Conservation (phyloP, 2,888 invertebrate genomes). For the Drosophila mayaguana region DNA sequence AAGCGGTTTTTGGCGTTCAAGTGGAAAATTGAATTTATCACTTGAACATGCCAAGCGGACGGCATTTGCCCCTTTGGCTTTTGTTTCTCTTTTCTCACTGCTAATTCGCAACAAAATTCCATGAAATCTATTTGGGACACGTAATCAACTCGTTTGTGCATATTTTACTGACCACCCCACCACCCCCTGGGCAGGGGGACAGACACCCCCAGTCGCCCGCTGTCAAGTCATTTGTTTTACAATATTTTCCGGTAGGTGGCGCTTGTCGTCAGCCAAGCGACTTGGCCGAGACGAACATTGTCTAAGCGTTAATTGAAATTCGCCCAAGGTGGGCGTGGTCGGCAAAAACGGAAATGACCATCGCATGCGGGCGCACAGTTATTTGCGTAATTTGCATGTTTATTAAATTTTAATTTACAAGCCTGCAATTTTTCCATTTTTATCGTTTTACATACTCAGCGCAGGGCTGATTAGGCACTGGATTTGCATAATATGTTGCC, state of each 20-base stretch:
- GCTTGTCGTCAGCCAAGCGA: constrained; percentile 18
- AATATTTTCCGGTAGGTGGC: constrained; percentile 61
- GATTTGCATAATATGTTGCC: constrained; percentile 73
- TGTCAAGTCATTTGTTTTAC: constrained; percentile 37
- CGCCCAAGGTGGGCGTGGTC: constrained; percentile 58
- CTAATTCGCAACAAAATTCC: constrained; percentile 63
- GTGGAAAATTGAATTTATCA: constrained; percentile 81
- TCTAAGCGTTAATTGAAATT: constrained; percentile 74
- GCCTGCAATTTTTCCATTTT: constrained; percentile 9
- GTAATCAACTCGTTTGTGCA: constrained; percentile 80
- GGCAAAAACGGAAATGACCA: constrained; percentile 58
- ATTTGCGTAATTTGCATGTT: constrained; percentile 75
- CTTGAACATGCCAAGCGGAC: constrained; percentile 75
- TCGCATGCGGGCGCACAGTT: constrained; percentile 55
- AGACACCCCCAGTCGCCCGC: background rate
- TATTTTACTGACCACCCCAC: constrained; percentile 50
- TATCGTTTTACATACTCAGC: constrained; percentile 7
- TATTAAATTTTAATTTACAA: constrained; percentile 74
- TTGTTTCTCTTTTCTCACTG: constrained; percentile 31
- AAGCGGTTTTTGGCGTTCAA: constrained; percentile 66
- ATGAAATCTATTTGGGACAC: constrained; percentile 75
- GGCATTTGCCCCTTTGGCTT: constrained; percentile 33
- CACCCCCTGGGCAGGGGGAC: too few relatives aligned
- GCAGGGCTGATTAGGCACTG: constrained; percentile 63
- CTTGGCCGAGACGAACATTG: constrained; percentile 52